Evolutionary conservation across 2,888 invertebrate species (phyloP).

Genomic region (Drosophila neotestacea): DNA sequence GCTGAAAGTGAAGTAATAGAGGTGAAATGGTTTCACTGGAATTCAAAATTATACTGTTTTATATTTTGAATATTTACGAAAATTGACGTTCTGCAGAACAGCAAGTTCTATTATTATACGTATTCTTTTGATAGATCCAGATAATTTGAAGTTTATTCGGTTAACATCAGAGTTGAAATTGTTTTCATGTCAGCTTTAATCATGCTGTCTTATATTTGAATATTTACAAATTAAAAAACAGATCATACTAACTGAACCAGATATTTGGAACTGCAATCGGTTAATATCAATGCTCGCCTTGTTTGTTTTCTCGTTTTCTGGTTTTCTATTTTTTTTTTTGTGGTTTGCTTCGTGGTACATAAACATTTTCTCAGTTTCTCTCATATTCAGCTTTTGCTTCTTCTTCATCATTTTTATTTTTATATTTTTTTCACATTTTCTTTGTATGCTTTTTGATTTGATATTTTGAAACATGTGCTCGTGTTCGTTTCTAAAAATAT

Average conservation of each 20-base stretch:
- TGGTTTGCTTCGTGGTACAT: slow-evolving; percentile 13
- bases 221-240: not conserved
- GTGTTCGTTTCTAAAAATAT: slow-evolving; percentile 67
- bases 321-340: slow-evolving; percentile 12
- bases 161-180: too few species aligned
- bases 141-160: too few species aligned
- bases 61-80: too few species aligned
- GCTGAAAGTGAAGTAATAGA: not conserved
- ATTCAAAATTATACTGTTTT: too few species aligned
- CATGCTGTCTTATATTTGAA: not conserved
- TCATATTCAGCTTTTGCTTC: slow-evolving; percentile 27
- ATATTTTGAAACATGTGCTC: slow-evolving; percentile 79
- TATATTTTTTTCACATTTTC: slow-evolving; percentile 35
- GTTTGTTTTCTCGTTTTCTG: slow-evolving; percentile 13
- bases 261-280: slow-evolving; percentile 23
- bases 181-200: too few species aligned
- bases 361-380: slow-evolving; percentile 40
- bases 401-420: slow-evolving; percentile 47
- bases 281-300: slow-evolving; percentile 26
- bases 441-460: slow-evolving; percentile 64
- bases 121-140: too few species aligned
- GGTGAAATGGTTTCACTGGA: too few species aligned
- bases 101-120: too few species aligned
- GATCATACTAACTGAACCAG: not conserved
- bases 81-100: too few species aligned